Base-by-base conservation (phyloP, 2,797 vertebrate genomes). In the Alca torda region DNA sequence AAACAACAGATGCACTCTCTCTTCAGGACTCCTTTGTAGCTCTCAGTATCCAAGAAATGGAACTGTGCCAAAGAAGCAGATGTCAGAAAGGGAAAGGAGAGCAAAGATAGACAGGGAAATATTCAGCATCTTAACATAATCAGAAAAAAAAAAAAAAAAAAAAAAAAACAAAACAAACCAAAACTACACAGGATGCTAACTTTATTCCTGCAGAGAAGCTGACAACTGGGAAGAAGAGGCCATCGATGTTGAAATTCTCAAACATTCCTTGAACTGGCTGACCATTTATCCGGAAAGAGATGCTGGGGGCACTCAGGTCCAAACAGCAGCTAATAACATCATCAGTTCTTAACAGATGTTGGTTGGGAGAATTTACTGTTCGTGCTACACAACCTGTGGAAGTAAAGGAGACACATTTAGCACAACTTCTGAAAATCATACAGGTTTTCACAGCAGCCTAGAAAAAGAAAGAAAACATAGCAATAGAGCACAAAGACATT, bases 261-360 rank as follows among this genome's bases (percentile, higher is more conserved):
- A 99, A 99, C 99, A 99, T 99, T 82, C 99, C 99, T 98, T 99
- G 99, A 65, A 99, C 99, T 4, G 99, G 99, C 75, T 99, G 99
- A 11, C 99, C 99, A 4, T 99, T 99, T 97, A 99, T 99, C 88
- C 99, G 98, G 97, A 99, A 99, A 28, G 99, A 99, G 97, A 99
- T 99, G 82, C 99, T 99, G n/a, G 99, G 99, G 39, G 99, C 99
- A 13, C 99, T 99, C 64, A 99, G 98, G 82, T 99, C 99, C 96
- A 99, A 98, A 93, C 99, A 99, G 97, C 99, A 99, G 97, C 99
- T 99, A 94, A 99, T 98, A 87, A 99, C 99, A 28, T 99, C 99
- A 4, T 99, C 99, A 1, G 98, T 98, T 94, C 97, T 98, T 87
- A 99, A 85, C 3, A 99, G 97, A 65, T 99, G 99, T 91, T 99